phyloP scores from a whole-genome alignment of 2,888 invertebrate genomes.

The Lasioglossum zephyrum region DNA sequence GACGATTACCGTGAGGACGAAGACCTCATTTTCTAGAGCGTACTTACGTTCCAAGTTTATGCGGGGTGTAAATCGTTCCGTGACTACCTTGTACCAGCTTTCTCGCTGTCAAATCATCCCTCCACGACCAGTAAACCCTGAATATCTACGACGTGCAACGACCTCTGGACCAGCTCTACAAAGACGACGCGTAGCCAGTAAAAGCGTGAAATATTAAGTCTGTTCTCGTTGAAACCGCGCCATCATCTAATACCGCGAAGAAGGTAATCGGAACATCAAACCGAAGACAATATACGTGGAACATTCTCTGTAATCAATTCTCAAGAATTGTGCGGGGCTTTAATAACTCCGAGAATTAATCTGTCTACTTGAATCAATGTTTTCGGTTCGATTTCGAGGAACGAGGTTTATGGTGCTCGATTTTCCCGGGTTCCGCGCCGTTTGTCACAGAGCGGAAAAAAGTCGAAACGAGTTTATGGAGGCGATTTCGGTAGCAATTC shows the following conservation, averaged over 20 bases:
- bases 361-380: background rate
- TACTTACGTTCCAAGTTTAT: constrained; percentile 50
- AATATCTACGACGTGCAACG: background rate
- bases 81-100: constrained; percentile 15
- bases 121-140: constrained; percentile 31
- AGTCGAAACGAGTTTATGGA: background rate
- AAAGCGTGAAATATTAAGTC: constrained; percentile 1
- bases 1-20: constrained; percentile 18
- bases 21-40: constrained; percentile 45
- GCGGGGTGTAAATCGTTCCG: constrained; percentile 53
- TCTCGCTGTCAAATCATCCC: constrained; percentile 50
- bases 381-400: background rate
- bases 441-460: background rate
- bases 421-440: background rate
- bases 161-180: background rate
- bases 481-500: background rate
- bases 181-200: constrained; percentile 5
- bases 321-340: background rate
- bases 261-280: background rate
- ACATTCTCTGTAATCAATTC: background rate
- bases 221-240: background rate
- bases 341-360: background rate
- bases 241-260: background rate
- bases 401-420: background rate
- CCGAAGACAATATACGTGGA: background rate